Evolutionary conservation across 2,888 invertebrate species (phyloP).

Genomic region (Pandemis corylana): DNA sequence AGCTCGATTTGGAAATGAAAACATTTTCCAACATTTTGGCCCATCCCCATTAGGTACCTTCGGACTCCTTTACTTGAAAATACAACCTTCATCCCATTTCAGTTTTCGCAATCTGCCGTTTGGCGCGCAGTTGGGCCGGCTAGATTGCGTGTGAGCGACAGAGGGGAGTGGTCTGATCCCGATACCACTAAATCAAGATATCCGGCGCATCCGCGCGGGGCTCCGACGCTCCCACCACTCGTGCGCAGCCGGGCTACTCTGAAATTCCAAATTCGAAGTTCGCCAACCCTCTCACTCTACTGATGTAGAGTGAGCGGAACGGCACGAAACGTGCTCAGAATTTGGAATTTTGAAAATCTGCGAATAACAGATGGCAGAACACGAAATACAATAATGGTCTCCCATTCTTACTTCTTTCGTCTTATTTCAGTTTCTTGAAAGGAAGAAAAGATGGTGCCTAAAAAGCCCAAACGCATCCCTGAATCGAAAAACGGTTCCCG

Average conservation of each 20-base stretch:
- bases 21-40: too few relatives aligned
- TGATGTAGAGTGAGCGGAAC: not conserved
- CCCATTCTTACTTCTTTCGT: too few relatives aligned
- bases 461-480: too few relatives aligned
- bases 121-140: conserved; percentile 47
- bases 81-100: not conserved
- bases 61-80: not conserved
- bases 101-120: conserved; percentile 34
- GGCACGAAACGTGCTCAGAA: too few relatives aligned
- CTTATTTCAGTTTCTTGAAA: too few relatives aligned
- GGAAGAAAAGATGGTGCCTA: too few relatives aligned
- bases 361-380: not conserved
- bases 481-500: too few relatives aligned
- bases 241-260: not conserved
- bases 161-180: conserved; percentile 73
- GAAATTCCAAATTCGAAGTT: not conserved
- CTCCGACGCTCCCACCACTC: conserved; percentile 56
- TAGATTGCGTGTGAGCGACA: conserved; percentile 70
- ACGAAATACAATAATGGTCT: too few relatives aligned
- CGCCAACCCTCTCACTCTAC: too few relatives aligned
- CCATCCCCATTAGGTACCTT: too few relatives aligned
- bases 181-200: conserved; percentile 82
- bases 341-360: not conserved
- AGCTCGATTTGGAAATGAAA: too few relatives aligned
- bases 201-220: conserved; percentile 81